phyloP scores from a whole-genome alignment of 2,888 invertebrate species.

The Cheilosia variabilis region DNA sequence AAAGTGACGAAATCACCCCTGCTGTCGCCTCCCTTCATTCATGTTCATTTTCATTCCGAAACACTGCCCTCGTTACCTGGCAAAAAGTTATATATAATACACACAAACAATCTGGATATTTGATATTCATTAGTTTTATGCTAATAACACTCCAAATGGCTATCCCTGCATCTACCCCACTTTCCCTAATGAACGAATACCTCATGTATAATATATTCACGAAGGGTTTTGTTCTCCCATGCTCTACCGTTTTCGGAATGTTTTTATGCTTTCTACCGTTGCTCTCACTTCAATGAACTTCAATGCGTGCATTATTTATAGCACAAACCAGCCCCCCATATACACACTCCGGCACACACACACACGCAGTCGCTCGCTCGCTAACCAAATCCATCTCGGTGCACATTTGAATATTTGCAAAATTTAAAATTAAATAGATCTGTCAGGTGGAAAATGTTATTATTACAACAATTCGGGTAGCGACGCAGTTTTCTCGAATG shows the following conservation, averaged over 20 bases:
- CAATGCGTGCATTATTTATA: conserved; percentile 67
- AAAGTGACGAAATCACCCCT: too few relatives aligned
- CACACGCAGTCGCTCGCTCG: not conserved
- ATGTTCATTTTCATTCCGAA: too few relatives aligned
- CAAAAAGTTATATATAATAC: too few relatives aligned
- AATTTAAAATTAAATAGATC: conserved; percentile 72
- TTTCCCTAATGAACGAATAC: conserved; percentile 49
- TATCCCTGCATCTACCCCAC: conserved; percentile 11
- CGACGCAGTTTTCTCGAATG: conserved; percentile 17
- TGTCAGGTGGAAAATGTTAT: conserved; percentile 69
- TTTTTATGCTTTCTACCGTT: conserved; percentile 50
- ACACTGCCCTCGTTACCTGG: too few relatives aligned
- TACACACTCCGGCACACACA: not conserved
- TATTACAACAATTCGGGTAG: conserved; percentile 49
- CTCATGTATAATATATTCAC: conserved; percentile 64
- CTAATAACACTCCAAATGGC: conserved; percentile 59
- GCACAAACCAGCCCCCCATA: not conserved
- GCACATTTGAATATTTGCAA: conserved; percentile 40
- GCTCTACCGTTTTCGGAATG: not conserved
- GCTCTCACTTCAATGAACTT: conserved; percentile 71
- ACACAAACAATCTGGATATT: conserved; percentile 51
- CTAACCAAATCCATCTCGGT: conserved; percentile 17
- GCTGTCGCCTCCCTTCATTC: too few relatives aligned
- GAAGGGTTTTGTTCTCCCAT: conserved; percentile 47
- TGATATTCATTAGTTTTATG: conserved; percentile 74